Conservation (phyloP, 1,140 invertebrate species). For the Olivierus martensii region DNA sequence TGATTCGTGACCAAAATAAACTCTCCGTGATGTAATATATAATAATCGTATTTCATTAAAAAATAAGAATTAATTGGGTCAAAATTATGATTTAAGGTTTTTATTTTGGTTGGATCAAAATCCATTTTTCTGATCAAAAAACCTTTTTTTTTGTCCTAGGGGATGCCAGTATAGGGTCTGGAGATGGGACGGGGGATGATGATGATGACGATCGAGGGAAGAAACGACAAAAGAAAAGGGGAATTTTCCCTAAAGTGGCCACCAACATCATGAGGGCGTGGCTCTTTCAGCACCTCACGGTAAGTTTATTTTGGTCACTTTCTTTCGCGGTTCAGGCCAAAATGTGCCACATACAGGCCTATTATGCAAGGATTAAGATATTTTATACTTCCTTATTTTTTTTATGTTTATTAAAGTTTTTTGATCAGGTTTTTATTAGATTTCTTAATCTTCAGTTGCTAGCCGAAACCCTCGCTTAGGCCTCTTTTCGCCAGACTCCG, state of each 20-base stretch:
- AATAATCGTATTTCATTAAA: no score
- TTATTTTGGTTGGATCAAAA: constrained; percentile 5
- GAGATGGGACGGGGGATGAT: constrained; percentile 26
- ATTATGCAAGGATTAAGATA: no score
- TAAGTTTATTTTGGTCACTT: constrained; percentile 24
- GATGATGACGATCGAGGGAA: constrained; percentile 26
- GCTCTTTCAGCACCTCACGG: constrained; percentile 46
- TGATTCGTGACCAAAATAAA: no score
- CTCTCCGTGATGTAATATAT: no score
- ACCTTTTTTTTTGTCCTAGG: constrained; percentile 11
- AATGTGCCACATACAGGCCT: no score
- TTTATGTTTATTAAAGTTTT: no score
- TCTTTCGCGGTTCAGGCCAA: no score
- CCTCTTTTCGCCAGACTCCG: no score
- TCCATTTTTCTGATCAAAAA: constrained; percentile 9
- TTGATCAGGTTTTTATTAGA: no score
- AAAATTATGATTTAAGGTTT: background rate
- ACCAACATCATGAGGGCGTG: constrained; percentile 46
- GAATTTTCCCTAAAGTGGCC: constrained; percentile 45
- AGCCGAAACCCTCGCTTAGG: no score
- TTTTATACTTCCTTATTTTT: no score
- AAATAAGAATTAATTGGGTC: background rate
- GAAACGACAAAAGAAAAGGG: constrained; percentile 38
- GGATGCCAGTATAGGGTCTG: constrained; percentile 24
- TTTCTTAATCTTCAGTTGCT: no score